Evolutionary conservation across 2,888 invertebrate species (phyloP), one percentile per base, ranked within the genome.

Genomic region (Drosophila koepferae): DNA sequence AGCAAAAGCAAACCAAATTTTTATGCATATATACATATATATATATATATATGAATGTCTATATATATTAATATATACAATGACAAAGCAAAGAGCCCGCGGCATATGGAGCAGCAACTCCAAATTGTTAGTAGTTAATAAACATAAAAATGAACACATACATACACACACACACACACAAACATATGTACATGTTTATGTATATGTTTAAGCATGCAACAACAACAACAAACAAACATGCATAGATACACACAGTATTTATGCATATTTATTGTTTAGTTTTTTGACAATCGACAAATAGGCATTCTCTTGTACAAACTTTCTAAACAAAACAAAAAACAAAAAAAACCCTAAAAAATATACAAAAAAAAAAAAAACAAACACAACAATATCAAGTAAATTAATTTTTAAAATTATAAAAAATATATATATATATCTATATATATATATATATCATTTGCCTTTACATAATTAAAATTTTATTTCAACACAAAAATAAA

Each of bases 201-300:
- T 23, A 23, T 46, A 16, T 28, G 14, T 48, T 6, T 28, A 48
- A 28, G 43, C 36, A 51, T 68, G 66, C 61, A 63, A 55, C 46
- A 66, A 59, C 66, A 74, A 64, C 65, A 66, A 80, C 69, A 78
- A 72, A 66, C 71, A 76, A 75, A 60, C 70, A 76, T 80, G 64
- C 72, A 63, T 70, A 65, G 63, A 67, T 67, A 60, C 66, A 65
- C 38, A 68, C 48, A 28, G 71, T 77, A 63, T 70, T 65, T 80
- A 77, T 78, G 86, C 85, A 89, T 76, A 76, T 70, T 91, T 90
- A 89, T 91, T 91, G 89, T 90, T 92, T 91, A 87, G 91, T 92
- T 93, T 51, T 92, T 93, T 92, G 93, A 93, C 93, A 93, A 93
- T 93, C 93, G 93, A 93, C 93, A 92, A 92, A 93, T 93, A 93